These are phyloP conservation scores for Drosophila imparisetae DNA, from an alignment of 2,888 invertebrate genomes.

Conservation along the genomic window DNA sequence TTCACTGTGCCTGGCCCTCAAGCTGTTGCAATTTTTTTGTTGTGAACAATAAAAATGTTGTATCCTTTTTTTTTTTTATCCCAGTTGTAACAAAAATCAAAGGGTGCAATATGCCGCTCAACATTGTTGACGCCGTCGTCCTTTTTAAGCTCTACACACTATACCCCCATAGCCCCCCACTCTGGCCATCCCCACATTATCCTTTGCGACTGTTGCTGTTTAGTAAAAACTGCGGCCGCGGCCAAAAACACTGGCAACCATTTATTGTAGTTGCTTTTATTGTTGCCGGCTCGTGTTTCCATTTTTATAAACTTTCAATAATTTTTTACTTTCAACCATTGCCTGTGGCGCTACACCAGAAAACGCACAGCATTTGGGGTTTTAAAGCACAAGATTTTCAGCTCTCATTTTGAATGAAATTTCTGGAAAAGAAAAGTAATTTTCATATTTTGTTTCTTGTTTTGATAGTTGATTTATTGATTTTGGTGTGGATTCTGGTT, in stretches of 20 bases:
- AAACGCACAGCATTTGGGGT: constrained; percentile 9
- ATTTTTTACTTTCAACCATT: constrained; percentile 60
- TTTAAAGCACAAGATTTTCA: no score
- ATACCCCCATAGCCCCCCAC: not conserved
- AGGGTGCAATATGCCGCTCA: constrained; percentile 71
- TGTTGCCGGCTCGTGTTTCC: constrained; percentile 40
- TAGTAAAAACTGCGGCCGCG: constrained; percentile 57
- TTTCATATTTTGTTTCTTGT: not conserved
- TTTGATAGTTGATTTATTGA: not conserved
- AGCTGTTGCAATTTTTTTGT: constrained; percentile 74
- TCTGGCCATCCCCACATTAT: not conserved
- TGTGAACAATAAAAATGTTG: constrained; percentile 70
- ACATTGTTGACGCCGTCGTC: constrained; percentile 41
- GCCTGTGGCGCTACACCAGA: constrained; percentile 38
- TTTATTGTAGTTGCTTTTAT: constrained; percentile 52
- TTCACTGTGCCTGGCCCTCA: constrained; percentile 13
- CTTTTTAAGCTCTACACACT: not conserved
- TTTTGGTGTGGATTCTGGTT: not conserved
- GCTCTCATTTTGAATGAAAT: no score
- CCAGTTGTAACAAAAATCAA: constrained; percentile 63
- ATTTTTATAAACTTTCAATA: constrained; percentile 78
- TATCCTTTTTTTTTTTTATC: constrained; percentile 55
- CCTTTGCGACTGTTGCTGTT: constrained; percentile 51
- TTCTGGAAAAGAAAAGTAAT: not conserved
- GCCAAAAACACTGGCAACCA: constrained; percentile 65